Evolutionary conservation across 2,888 invertebrate species (phyloP).

Genomic region (Sepiola atlantica): DNA sequence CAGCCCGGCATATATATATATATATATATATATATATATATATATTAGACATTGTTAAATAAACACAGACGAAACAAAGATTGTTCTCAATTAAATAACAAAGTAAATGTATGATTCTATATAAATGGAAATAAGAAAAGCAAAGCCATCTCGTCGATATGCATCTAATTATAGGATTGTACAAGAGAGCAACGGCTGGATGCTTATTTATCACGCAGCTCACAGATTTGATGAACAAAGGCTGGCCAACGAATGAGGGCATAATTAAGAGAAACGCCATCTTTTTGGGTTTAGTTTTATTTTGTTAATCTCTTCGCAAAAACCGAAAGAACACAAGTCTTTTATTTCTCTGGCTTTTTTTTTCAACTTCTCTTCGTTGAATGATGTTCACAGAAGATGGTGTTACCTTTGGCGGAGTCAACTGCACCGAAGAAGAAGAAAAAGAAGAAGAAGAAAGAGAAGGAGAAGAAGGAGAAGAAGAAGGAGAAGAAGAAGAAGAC

Average conservation of each 20-base stretch:
- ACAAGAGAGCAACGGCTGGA: background rate
- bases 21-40: no score
- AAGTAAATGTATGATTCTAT: background rate
- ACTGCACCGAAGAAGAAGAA: no score
- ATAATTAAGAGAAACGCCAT: background rate
- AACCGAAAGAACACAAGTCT: background rate
- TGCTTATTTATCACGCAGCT: conserved; percentile 5
- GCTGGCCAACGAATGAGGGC: background rate
- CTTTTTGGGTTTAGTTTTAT: background rate
- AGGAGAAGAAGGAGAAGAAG: no score
- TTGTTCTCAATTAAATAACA: background rate
- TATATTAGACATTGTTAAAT: background rate
- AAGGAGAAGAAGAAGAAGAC: no score
- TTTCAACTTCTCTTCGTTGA: background rate
- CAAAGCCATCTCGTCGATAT: background rate
- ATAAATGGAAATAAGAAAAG: background rate
- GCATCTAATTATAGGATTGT: background rate
- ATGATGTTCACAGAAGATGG: background rate
- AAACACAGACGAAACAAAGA: background rate
- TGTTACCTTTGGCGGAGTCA: conserved; percentile 4
- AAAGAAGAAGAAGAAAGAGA: no score
- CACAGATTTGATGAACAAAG: background rate
- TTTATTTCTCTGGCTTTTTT: background rate
- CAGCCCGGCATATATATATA: no score
- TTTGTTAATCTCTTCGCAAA: background rate